Percentiles rank a stretch among this genome's conserved stretches.
Conservation (phyloP, 2,888 invertebrate species). For the Mechanitis messenoides region DNA sequence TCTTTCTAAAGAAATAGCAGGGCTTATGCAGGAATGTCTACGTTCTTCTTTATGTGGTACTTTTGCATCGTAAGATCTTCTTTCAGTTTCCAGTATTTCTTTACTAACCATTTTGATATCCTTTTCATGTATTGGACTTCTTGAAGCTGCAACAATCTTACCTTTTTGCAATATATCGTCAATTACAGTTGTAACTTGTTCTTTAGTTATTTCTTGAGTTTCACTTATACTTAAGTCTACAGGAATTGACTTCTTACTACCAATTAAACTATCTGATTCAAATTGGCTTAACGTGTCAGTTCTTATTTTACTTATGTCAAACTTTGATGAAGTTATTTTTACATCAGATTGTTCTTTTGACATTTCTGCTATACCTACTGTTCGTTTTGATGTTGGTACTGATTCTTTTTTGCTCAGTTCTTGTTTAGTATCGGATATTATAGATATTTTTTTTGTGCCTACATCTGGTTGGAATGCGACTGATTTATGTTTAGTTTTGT, state of each 20-base stretch:
- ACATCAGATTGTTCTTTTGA: conserved; percentile 19
- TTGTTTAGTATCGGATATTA: not conserved
- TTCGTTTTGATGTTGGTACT: conserved; percentile 34
- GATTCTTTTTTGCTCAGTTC: conserved; percentile 24
- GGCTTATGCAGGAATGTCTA: conserved; percentile 69
- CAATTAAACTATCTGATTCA: conserved; percentile 35
- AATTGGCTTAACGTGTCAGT: conserved; percentile 64
- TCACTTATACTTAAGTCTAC: conserved; percentile 50
- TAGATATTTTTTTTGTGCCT: not conserved
- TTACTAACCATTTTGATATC: conserved; percentile 56
- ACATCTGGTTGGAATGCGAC: conserved; percentile 3
- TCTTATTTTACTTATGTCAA: conserved; percentile 63
- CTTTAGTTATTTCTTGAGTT: conserved; percentile 57
- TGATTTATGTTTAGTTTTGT: conserved; percentile 2
- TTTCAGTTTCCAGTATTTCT: conserved; percentile 62
- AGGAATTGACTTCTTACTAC: conserved; percentile 42
- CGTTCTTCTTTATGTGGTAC: conserved; percentile 67
- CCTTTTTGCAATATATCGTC: conserved; percentile 67
- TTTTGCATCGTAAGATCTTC: conserved; percentile 68
- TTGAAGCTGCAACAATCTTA: conserved; percentile 55
- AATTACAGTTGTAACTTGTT: conserved; percentile 63
- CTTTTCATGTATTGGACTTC: conserved; percentile 60
- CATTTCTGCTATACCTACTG: conserved; percentile 33
- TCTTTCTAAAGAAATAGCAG: conserved; percentile 67
- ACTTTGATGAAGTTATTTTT: conserved; percentile 48